Base-by-base conservation (phyloP, 92 coral and sea anemone species). In the Palythoa caribaeorum region DNA sequence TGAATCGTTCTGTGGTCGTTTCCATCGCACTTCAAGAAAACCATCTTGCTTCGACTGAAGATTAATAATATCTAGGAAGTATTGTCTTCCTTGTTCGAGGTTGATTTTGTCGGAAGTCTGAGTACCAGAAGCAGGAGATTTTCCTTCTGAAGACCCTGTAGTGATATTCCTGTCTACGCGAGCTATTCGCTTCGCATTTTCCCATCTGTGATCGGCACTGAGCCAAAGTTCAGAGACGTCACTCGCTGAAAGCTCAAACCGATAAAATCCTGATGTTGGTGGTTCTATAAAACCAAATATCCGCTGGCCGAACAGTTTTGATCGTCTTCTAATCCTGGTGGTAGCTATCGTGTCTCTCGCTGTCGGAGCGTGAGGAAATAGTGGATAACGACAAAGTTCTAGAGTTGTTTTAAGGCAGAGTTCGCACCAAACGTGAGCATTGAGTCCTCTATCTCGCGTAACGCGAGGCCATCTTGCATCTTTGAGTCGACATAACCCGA, bases 261-360 rank as follows among this genome's bases (percentile, higher is more conserved):
- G 72, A 48, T 81, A 81, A 47, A 81, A 81, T n/a, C 86, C 86
- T 5, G 86, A 44, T 35, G 86, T 47, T 9, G 60, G 76, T 35
- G 86, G 86, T 14, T 81, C 86, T 66, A 81, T 51, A 81, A 47
- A 81, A 57, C 86, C 86, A 21, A 81, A 81, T 44, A 81, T n/a
- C 47, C 86, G 86, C 59, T 81, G 86, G 20, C 86, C 86, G 63
- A 81, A 81, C 11, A 40, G 47, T 60, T 81, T 81, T 28, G 86
- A 81, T 68, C 86, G 62, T 28, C 86, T 66, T 35, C 12, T 81
- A 4, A 81, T 68, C 44, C 14, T 81, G 20, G 86, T 81, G 12
- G 57, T 38, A 14, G 51, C 44, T 17, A 81, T 14, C 6, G 62
- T 81, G 47, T 81, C 86, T 48, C 86, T 68, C 2, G 86, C 44